These are phyloP conservation scores for Polylopha cassiicola DNA, from an alignment of 2,888 invertebrate genomes.

Conservation along the genomic window DNA sequence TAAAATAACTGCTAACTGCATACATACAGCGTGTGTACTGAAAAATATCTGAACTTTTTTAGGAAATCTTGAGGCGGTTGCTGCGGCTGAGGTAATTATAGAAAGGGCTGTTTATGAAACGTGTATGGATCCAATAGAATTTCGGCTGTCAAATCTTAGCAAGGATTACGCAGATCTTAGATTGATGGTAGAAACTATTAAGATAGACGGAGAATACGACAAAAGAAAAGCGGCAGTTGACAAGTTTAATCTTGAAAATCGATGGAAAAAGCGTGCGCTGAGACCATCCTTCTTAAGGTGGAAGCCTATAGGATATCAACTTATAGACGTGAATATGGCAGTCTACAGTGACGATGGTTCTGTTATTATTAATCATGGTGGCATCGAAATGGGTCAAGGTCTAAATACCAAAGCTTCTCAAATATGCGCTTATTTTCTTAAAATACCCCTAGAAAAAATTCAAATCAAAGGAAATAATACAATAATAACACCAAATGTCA, in stretches of 20 bases:
- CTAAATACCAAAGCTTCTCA: conserved; percentile 82
- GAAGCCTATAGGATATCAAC: conserved; percentile 43
- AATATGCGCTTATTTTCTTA: conserved; percentile 80
- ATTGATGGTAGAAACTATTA: conserved; percentile 71
- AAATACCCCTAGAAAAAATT: conserved; percentile 79
- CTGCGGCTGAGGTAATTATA: conserved; percentile 78
- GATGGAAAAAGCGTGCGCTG: conserved; percentile 84
- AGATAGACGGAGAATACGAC: conserved; percentile 68
- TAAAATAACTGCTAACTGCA: not conserved
- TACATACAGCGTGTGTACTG: not conserved
- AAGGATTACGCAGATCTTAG: conserved; percentile 36
- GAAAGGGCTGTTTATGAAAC: conserved; percentile 76
- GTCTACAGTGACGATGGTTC: conserved; percentile 80
- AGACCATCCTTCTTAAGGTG: conserved; percentile 79
- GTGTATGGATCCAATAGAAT: conserved; percentile 74
- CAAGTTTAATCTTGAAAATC: conserved; percentile 78
- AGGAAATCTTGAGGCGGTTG: conserved; percentile 74
- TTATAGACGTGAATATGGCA: conserved; percentile 69
- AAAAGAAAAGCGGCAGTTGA: conserved; percentile 62
- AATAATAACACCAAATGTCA: conserved; percentile 79
- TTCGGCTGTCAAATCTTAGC: conserved; percentile 72
- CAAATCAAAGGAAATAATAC: conserved; percentile 80
- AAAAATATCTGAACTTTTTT: conserved; percentile 18
- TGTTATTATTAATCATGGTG: conserved; percentile 80
- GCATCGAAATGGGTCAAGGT: conserved; percentile 85